Base-by-base conservation (phyloP, 2,888 invertebrate species). In the Adelphocoris suturalis region DNA sequence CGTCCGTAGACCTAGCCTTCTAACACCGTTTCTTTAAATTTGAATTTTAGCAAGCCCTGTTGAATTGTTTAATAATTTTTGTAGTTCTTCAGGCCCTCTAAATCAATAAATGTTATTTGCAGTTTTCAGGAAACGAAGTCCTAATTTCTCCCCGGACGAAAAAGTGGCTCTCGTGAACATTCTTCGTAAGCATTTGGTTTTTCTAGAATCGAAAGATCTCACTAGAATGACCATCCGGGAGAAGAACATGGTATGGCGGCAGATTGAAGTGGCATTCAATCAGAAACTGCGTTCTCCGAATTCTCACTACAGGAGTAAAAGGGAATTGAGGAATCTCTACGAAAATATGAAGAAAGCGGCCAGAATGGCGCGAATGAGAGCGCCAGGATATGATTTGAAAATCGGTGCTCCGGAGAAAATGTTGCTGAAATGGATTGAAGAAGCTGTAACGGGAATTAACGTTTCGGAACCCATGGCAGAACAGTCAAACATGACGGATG, bases 71-170 rank as follows among this genome's bases (percentile, higher is more conserved):
- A 4, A 7, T 37, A 4, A 37, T n/a, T n/a, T 37, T 37, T 37
- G 37, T 37, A 37, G 37, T 37, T 2, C 7, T 7, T 4, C 3
- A 37, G 37, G 37, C 37, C 2, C 2, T 37, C 37, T 37, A 37
- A 37, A 37, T 37, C 37, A 37, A 7, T 37, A 2, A 37, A 37
- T 37, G 37, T 52, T 52, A 5, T 57, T 57, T 57, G 57, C 47
- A 81, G 80, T 13, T 7, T n/a, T 19, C 19, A 81, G 80, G 80
- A 81, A 81, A 81, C 80, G 80, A 12, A 81, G 37, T 46, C 80
- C 80, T 3, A 81, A 81, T 47, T 81, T 81, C 47, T 16, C 80
- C 4, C 19, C 46, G 11, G 80, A 47, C 0, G 80, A 81, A 19
- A 81, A 81, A 81, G 16, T 46, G 9, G 4, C n/a, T 12, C 47